Percentiles rank a stretch among this genome's conserved stretches.
These are phyloP conservation scores for Monochamus alternatus DNA, from an alignment of 2,888 invertebrate genomes.

Conservation along the genomic window DNA sequence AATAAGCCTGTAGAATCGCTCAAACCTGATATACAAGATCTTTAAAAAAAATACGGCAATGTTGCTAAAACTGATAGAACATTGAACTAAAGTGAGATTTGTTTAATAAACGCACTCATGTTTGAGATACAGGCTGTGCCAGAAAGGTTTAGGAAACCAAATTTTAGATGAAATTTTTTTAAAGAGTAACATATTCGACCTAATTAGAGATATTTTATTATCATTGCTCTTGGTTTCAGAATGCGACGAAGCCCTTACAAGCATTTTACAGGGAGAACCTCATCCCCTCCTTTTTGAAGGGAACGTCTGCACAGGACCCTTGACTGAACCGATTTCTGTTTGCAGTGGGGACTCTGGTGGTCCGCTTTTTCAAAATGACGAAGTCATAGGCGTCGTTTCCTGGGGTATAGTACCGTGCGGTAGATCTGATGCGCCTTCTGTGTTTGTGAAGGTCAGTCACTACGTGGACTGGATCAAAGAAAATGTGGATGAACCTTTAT, in stretches of 20 bases:
- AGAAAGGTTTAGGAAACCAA: too few relatives aligned
- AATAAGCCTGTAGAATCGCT: too few relatives aligned
- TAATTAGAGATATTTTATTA: too few relatives aligned
- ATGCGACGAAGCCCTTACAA: background rate
- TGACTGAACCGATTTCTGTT: background rate
- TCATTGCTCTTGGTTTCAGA: background rate
- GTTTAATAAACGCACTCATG: too few relatives aligned
- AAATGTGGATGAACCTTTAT: too few relatives aligned
- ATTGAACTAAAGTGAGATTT: too few relatives aligned
- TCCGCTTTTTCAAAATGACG: constrained; percentile 64
- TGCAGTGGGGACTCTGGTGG: constrained; percentile 76
- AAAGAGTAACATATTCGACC: too few relatives aligned
- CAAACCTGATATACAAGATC: too few relatives aligned
- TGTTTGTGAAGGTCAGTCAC: constrained; percentile 72
- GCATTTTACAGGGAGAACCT: background rate
- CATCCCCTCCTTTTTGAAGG: background rate
- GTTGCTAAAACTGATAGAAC: too few relatives aligned
- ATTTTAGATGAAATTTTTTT: too few relatives aligned
- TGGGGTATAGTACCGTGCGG: constrained; percentile 75
- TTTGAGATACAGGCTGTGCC: too few relatives aligned
- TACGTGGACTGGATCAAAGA: constrained; percentile 48
- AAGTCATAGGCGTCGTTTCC: constrained; percentile 72
- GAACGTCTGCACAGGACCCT: constrained; percentile 6
- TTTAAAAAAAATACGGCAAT: too few relatives aligned
- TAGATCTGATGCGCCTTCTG: constrained; percentile 72